Base-by-base conservation (phyloP, 2,113 vertebrate species). In the Capreolus pygargus region DNA sequence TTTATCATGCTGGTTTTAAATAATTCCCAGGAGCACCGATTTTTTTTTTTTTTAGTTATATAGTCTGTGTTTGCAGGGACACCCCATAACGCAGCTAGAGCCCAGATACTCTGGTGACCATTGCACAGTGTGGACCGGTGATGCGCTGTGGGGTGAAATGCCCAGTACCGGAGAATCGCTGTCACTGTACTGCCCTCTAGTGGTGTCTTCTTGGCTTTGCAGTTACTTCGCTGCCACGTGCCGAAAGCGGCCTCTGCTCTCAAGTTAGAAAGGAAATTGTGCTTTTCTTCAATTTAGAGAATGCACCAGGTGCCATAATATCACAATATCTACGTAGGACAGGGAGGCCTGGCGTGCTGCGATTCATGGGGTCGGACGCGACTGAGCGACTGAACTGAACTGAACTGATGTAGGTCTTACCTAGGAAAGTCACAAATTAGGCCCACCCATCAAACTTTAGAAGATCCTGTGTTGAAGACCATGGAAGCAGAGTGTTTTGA, bases 131-230 rank as follows among this genome's bases (percentile, higher is more conserved):
- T 47, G 21, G 13, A 36, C 43, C 30, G 36, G 43, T 28, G 43
- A 74, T 74, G n/a, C 1, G 67, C n/a, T 74, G 19, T 10, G 6
- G 67, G n/a, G 23, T 2, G 5, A 54, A 94, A 97, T 58, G 10
- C 1, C 14, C 15, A 76, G 19, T 89, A 81, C 28, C 4, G 19
- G 76, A 70, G 28, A 28, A 61, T 67, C 64, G 54, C 45, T 82
- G 64, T 95, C 91, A 10, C 17, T 81, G n/a, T 90, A 23, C 27
- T 97, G 91, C 96, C 92, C 93, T 96, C 97, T 95, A 78, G 88
- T 95, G 97, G 87, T 28, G 2, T 1, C 0, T 6, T 61, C 30
- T 43, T 60, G 36, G 23, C 7, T 33, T 76, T 86, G 86, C 87
- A 79, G 52, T 82, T 82, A 76, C 30, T 81, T 21, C 39, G 23